Evolutionary conservation across 1,140 invertebrate species (phyloP).

Genomic region (Calliphora vicina): DNA sequence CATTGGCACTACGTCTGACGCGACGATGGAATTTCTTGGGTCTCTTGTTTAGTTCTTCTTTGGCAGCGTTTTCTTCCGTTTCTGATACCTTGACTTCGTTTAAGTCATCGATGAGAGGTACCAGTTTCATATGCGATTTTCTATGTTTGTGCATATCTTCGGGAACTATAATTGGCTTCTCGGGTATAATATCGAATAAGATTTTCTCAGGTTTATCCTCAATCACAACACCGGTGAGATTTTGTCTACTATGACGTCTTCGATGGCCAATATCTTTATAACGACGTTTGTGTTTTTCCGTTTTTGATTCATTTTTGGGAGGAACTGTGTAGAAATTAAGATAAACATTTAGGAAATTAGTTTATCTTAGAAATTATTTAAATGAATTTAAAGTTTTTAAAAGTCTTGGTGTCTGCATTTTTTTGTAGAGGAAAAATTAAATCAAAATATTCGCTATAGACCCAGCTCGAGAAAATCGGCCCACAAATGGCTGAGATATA

Average conservation of each 20-base stretch:
- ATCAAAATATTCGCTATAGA: no score
- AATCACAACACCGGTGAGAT: constrained; percentile 5
- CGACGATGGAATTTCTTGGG: constrained; percentile 53
- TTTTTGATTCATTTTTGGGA: constrained; percentile 43
- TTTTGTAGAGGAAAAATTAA: no score
- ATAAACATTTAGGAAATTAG: no score
- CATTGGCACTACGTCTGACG: constrained; percentile 44
- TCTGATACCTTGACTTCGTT: constrained; percentile 6
- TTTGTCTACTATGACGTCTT: neutral
- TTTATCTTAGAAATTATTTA: no score
- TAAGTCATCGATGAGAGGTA: constrained; percentile 16
- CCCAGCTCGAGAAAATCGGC: no score
- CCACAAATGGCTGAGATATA: no score
- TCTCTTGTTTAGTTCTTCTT: constrained; percentile 44
- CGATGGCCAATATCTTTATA: constrained; percentile 30
- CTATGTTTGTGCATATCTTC: constrained; percentile 39
- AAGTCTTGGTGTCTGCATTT: no score
- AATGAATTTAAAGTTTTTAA: no score
- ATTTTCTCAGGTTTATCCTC: constrained; percentile 44
- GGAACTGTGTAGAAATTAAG: no score
- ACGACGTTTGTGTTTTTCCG: constrained; percentile 19
- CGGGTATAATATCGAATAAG: constrained; percentile 51
- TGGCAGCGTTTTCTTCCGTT: constrained; percentile 37
- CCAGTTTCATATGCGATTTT: constrained; percentile 38
- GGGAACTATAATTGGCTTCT: constrained; percentile 45